phyloP scores from a whole-genome alignment of 2,113 vertebrate species.

The Larimichthys polyactis region DNA sequence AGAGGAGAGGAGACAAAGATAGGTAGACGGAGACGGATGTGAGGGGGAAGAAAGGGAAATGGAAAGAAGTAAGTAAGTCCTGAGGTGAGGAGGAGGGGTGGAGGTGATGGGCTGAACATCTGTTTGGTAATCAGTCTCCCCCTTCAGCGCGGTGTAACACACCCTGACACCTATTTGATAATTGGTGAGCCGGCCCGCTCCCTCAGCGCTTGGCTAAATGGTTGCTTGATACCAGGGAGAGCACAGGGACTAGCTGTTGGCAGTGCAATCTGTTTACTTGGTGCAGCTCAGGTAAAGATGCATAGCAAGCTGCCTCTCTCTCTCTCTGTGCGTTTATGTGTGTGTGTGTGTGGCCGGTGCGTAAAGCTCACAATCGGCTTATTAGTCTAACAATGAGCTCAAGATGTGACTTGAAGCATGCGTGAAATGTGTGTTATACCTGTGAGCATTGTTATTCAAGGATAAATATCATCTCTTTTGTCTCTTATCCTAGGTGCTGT shows the following conservation, averaged over 20 bases:
- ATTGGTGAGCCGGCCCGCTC: slow-evolving; percentile 74
- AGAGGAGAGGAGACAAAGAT: slow-evolving; percentile 25
- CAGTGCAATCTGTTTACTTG: slow-evolving; percentile 67
- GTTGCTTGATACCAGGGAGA: slow-evolving; percentile 72
- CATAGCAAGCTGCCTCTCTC: slow-evolving; percentile 33
- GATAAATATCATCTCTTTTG: slow-evolving; percentile 68
- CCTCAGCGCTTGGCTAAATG: slow-evolving; percentile 71
- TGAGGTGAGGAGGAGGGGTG: slow-evolving; percentile 43
- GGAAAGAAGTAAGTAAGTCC: slow-evolving; percentile 30
- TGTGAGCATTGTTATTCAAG: slow-evolving; percentile 38
- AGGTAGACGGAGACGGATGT: slow-evolving; percentile 10
- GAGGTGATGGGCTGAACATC: slow-evolving; percentile 67
- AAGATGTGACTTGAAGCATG: slow-evolving; percentile 42
- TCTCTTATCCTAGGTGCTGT: slow-evolving; percentile 71
- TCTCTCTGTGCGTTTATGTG: slow-evolving; percentile 11
- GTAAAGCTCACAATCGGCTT: slow-evolving; percentile 48
- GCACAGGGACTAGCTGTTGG: slow-evolving; percentile 66
- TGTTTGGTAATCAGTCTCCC: slow-evolving; percentile 74
- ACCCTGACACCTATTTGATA: slow-evolving; percentile 82
- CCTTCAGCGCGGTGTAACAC: slow-evolving; percentile 63
- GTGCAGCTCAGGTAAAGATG: slow-evolving; percentile 67
- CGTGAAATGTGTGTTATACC: slow-evolving; percentile 45
- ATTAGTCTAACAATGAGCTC: slow-evolving; percentile 54
- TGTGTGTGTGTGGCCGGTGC: slow-evolving; percentile 22
- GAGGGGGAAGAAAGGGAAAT: background rate